These are phyloP conservation scores for Lycophotia porphyrea DNA, from an alignment of 2,888 invertebrate species.

Conservation along the genomic window DNA sequence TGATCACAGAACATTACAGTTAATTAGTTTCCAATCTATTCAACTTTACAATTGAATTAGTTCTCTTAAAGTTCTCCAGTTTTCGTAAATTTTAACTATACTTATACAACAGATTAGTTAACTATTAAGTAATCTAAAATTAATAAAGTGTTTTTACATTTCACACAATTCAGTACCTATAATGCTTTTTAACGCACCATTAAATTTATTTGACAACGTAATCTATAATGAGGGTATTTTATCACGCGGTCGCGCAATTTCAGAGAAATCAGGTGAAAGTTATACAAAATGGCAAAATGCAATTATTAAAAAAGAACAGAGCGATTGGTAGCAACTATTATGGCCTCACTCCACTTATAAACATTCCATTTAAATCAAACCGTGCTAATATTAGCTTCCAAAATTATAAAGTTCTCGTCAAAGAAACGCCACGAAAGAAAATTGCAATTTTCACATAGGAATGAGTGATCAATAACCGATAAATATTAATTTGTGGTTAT, in stretches of 20 bases:
- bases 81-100: not conserved
- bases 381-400: not conserved
- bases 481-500: slow-evolving; percentile 3
- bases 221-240: slow-evolving; percentile 60
- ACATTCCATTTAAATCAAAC: not conserved
- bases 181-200: slow-evolving; percentile 53
- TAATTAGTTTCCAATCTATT: not conserved
- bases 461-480: not conserved
- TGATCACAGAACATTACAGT: not conserved
- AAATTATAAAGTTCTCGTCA: not conserved
- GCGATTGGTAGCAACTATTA: slow-evolving; percentile 33
- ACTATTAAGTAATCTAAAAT: not conserved
- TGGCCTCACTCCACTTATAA: not conserved
- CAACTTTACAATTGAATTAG: slow-evolving; percentile 6
- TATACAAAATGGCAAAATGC: slow-evolving; percentile 35
- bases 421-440: not conserved
- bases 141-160: slow-evolving; percentile 18
- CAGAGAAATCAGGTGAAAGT: slow-evolving; percentile 67
- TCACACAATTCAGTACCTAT: slow-evolving; percentile 14
- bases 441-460: not conserved
- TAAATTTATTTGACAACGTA: slow-evolving; percentile 52
- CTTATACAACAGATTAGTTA: not conserved
- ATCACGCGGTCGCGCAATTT: slow-evolving; percentile 52
- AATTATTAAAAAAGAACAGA: slow-evolving; percentile 52
- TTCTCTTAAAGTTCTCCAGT: not conserved